A percentile compares a stretch with the other conserved stretches of the same genome.
phyloP scores from a whole-genome alignment of 2,888 invertebrate genomes.

The Phyllotreta cruciferae region DNA sequence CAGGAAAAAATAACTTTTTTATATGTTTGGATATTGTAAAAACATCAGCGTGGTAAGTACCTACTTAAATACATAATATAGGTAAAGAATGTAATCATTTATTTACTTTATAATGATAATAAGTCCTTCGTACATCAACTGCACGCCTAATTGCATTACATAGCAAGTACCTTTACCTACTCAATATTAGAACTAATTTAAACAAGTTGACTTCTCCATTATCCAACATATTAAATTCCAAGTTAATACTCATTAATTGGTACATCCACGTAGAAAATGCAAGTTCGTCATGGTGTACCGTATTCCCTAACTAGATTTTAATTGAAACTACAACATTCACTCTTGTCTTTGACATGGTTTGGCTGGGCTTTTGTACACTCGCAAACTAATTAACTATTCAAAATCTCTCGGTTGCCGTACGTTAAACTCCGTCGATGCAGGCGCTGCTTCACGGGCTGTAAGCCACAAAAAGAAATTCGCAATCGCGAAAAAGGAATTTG shows the following conservation, averaged over 20 bases:
- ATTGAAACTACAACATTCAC: slow-evolving; percentile 54
- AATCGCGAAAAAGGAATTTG: no score
- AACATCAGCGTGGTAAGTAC: no score
- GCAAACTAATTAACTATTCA: slow-evolving; percentile 50
- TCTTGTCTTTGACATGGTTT: slow-evolving; percentile 53
- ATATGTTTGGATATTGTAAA: no score
- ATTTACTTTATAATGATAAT: no score
- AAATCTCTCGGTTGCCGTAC: slow-evolving; percentile 36
- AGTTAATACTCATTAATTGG: slow-evolving; percentile 34
- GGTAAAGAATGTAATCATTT: no score
- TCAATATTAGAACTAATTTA: no score
- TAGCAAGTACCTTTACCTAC: no score
- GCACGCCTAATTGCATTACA: neutral
- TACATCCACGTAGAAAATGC: slow-evolving; percentile 35
- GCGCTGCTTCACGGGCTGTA: no score
- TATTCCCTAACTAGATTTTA: slow-evolving; percentile 53
- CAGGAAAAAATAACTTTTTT: no score
- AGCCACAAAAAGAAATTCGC: slow-evolving; percentile 20
- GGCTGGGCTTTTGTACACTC: slow-evolving; percentile 48
- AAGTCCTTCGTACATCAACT: neutral
- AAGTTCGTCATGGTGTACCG: slow-evolving; percentile 42
- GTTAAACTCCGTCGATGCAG: slow-evolving; percentile 28
- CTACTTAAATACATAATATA: no score
- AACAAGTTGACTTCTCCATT: slow-evolving; percentile 25
- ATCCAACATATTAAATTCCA: slow-evolving; percentile 28